phyloP scores from a whole-genome alignment of 2,888 invertebrate species.

The Aspidapion aeneum region DNA sequence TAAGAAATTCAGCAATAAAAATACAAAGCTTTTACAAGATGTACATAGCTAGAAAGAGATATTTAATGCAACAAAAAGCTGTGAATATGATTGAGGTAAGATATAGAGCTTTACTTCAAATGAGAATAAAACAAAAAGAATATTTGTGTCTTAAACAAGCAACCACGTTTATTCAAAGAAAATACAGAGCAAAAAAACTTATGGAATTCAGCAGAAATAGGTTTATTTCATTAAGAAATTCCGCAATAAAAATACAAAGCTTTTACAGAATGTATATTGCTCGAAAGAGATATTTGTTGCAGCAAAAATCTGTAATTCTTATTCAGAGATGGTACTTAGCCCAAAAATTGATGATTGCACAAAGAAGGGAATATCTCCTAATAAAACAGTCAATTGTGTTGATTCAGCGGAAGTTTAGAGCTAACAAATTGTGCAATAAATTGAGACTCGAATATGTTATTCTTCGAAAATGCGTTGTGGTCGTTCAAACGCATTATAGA shows the following conservation, averaged over 20 bases:
- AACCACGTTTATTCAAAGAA: constrained; percentile 35
- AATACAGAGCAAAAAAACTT: background rate
- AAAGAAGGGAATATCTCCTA: background rate
- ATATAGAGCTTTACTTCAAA: background rate
- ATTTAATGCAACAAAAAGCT: no score
- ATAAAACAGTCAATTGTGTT: constrained; percentile 34
- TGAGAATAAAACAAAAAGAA: constrained; percentile 33
- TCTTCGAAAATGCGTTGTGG: background rate
- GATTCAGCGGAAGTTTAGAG: constrained; percentile 26
- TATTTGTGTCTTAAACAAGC: constrained; percentile 36
- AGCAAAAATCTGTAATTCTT: background rate
- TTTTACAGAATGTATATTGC: constrained; percentile 33
- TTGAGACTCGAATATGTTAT: background rate
- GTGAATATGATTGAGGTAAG: background rate
- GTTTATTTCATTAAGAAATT: no score
- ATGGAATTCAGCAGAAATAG: background rate
- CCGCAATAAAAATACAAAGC: constrained; percentile 6
- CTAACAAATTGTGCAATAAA: constrained; percentile 9
- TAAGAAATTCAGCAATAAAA: background rate
- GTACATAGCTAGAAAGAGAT: constrained; percentile 13
- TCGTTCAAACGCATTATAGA: background rate
- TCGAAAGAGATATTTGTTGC: no score
- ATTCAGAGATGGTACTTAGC: background rate
- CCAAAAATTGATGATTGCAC: background rate
- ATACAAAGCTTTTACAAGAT: constrained; percentile 32